phyloP scores from a whole-genome alignment of 2,797 vertebrate species.

The Leptoclinus maculatus region DNA sequence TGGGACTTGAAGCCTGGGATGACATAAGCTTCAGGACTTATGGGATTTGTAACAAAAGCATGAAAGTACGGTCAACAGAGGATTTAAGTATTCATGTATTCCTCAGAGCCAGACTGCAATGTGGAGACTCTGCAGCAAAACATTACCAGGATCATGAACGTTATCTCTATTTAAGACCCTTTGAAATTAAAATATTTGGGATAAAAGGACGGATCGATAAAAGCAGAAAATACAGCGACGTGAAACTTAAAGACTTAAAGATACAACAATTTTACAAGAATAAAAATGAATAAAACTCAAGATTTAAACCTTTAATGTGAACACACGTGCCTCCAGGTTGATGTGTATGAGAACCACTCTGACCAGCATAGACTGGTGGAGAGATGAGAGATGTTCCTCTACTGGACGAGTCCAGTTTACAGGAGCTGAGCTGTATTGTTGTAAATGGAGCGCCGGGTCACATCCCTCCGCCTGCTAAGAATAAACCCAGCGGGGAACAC shows the following conservation, averaged over 20 bases:
- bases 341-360: not conserved
- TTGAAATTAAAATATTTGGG: too few relatives aligned
- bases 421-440: conserved; percentile 2
- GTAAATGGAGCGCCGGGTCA: not conserved
- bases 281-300: not conserved
- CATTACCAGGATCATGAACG: not conserved
- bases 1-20: conserved; percentile 22
- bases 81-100: conserved; percentile 41
- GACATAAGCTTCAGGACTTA: conserved; percentile 41
- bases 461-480: not conserved
- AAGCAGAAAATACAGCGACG: not conserved
- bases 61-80: conserved; percentile 27
- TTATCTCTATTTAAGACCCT: not conserved
- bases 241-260: not conserved
- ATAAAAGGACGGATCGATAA: not conserved
- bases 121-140: not conserved
- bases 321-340: not conserved
- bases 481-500: not conserved
- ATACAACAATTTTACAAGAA: not conserved
- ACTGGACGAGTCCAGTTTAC: not conserved
- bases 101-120: conserved; percentile 8
- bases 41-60: conserved; percentile 56
- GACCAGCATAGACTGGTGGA: not conserved
- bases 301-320: not conserved
- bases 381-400: not conserved